Base-by-base conservation (phyloP, 2,113 vertebrate genomes). In the Phodopus roborovskii region DNA sequence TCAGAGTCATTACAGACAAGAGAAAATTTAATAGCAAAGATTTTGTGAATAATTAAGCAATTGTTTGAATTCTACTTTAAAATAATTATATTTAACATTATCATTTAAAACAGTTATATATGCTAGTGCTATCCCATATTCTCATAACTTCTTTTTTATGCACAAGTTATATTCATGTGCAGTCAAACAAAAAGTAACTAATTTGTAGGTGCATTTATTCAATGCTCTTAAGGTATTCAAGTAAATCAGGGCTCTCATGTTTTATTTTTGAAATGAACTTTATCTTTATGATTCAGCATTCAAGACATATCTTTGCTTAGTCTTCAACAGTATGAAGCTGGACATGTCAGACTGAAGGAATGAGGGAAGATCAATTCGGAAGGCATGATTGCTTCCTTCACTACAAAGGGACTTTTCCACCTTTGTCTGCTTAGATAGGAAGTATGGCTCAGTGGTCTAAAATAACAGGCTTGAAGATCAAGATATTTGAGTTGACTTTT, bases 391-490 rank as follows among this genome's bases (percentile, higher is more conserved):
- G 77, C 88, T 58, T 93, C 77, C 68, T 64, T 48, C 53, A 50
- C 58, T 66, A 71, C 11, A 92, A 77, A 96, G 86, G n/a, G 77
- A 90, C 48, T 58, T n/a, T n/a, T n/a, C 45, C 71, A 79, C 74
- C 85, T 97, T 90, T 87, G 78, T 92, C 88, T 45, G 81, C 85
- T 95, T 92, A 74, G 56, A 60, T 28, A 94, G 48, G 62, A 30
- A 85, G 8, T 92, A 96, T 96, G 94, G 88, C 95, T 96, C 93
- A 86, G 81, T 94, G 81, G 74, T 93, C 82, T 95, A 92, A 98
- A 97, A 97, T 95, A 97, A 96, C 77, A 92, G 96, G 88, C 81
- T 96, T 28, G 45, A 94, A 94, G 81, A 93, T 92, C 77, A 95
- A 85, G 83, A 60, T 83, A 95, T 88, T 11, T 86, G 81, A 91